Percentiles rank a stretch among this genome's conserved stretches.
These are phyloP conservation scores for Aurelia aurita DNA, from an alignment of 30 jellyfish, hydroid and myxozoan species.

Conservation along the genomic window DNA sequence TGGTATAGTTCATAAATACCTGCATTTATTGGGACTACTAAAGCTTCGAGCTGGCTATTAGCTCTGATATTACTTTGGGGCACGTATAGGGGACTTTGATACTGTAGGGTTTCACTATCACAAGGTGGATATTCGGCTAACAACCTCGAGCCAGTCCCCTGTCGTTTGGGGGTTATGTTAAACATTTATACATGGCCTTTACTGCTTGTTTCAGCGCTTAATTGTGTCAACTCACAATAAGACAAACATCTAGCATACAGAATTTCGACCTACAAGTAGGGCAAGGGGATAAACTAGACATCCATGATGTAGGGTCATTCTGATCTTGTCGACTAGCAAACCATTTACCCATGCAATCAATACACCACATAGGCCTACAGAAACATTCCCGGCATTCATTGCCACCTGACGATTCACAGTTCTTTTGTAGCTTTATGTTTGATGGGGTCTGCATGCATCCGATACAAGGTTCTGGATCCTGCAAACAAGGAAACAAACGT, in stretches of 20 bases:
- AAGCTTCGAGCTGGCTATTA: too few species aligned
- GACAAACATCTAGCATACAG: slow-evolving; percentile 91
- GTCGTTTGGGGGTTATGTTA: too few species aligned
- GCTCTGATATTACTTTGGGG: too few species aligned
- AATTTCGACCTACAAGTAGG: slow-evolving; percentile 95
- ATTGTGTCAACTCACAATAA: background rate
- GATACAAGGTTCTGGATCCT: slow-evolving; percentile 90
- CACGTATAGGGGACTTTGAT: too few species aligned
- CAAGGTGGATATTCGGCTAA: too few species aligned
- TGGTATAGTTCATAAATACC: too few species aligned
- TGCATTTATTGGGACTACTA: too few species aligned
- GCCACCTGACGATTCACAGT: slow-evolving; percentile 55
- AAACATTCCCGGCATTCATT: slow-evolving; percentile 78
- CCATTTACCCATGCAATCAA: slow-evolving; percentile 99
- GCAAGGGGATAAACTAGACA: slow-evolving; percentile 91
- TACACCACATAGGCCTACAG: slow-evolving; percentile 98
- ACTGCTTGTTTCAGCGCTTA: too few species aligned
- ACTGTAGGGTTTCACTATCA: too few species aligned
- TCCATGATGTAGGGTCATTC: slow-evolving; percentile 77
- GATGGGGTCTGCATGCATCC: slow-evolving; percentile 93
- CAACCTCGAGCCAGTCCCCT: too few species aligned
- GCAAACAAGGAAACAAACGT: background rate
- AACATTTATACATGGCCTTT: too few species aligned
- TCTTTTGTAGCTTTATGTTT: slow-evolving; percentile 75
- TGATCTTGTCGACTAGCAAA: slow-evolving; percentile 93